These are phyloP conservation scores for Laspeyria flexula DNA, from an alignment of 2,888 invertebrate genomes.

Conservation along the genomic window DNA sequence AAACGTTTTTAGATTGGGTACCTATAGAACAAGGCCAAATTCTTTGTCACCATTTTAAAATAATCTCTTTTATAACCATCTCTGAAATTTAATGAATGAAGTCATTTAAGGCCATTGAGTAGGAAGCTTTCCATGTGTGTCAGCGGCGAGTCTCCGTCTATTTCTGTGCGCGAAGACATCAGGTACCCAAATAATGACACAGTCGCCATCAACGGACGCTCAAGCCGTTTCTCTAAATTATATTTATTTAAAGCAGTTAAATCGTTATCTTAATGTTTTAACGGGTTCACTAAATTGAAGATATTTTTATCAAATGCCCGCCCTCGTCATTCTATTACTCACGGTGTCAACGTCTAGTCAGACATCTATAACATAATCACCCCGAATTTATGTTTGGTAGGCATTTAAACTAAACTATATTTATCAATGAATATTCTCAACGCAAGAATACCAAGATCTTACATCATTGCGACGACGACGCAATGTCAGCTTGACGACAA, in stretches of 20 bases:
- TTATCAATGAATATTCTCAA: slow-evolving; percentile 5
- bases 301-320: slow-evolving; percentile 6
- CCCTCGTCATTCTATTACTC: not conserved
- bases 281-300: slow-evolving; percentile 12
- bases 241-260: slow-evolving; percentile 27
- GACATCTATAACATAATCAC: not conserved
- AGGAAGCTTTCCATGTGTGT: slow-evolving; percentile 24
- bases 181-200: slow-evolving; percentile 26
- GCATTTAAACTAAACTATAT: not conserved
- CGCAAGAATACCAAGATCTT: slow-evolving; percentile 6
- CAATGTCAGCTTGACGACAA: slow-evolving; percentile 4
- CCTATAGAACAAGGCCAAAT: slow-evolving; percentile 8
- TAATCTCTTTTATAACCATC: slow-evolving; percentile 7
- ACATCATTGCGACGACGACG: slow-evolving; percentile 10
- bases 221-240: slow-evolving; percentile 30
- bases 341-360: not conserved
- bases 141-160: slow-evolving; percentile 27
- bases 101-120: slow-evolving; percentile 17
- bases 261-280: slow-evolving; percentile 18
- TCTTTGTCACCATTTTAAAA: slow-evolving; percentile 13
- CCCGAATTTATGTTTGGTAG: slow-evolving; percentile 1
- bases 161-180: slow-evolving; percentile 24
- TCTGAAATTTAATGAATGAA: slow-evolving; percentile 27
- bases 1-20: slow-evolving; percentile 1
- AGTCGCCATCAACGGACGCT: slow-evolving; percentile 19